Base-by-base conservation (phyloP, 2,113 vertebrate genomes). In the Eudorcas thomsonii region DNA sequence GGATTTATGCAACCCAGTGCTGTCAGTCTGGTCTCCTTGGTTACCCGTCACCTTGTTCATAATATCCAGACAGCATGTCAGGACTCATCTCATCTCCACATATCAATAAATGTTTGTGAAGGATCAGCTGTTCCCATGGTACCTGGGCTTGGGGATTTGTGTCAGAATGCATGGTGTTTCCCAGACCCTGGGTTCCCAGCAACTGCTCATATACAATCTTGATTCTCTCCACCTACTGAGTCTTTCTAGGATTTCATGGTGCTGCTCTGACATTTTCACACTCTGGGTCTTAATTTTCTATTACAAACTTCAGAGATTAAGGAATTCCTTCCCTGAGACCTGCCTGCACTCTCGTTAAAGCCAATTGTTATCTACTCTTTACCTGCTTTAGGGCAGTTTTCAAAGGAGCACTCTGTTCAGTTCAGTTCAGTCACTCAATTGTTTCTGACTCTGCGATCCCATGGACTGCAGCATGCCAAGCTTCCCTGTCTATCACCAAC, bases 91-190 rank as follows among this genome's bases (percentile, higher is more conserved):
- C 88, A 86, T 90, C 94, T 59, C 80, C 48, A 86, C 28, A 1
- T 57, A 94, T 92, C 88, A 78, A 50, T n/a, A 60, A 54, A 92
- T 94, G 91, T 96, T 97, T 97, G 93, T 81, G 57, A 67, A 91
- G 91, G 96, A 95, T 91, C 95, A 97, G 88, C 85, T 96, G 92
- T 98, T 97, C 89, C 96, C 89, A 97, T 95, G 96, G 96, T 91
- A 94, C 94, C 96, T 91, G 67, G 88, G 77, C 60, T 80, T 14
- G 2, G 60, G 94, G 96, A 91, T 95, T 97, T 98, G 78, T 50
- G 17, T 21, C 89, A 92, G 94, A 98, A 96, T 98, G 67, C 33
- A 28, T 4, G 3, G 77, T 45, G 23, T 59, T 96, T 92, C 97
- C 77, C 94, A 95, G 88, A 92, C 50, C 55, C n/a, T 14, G 45